These are phyloP conservation scores for Lemur catta DNA, from an alignment of 2,797 vertebrate species.

Conservation along the genomic window DNA sequence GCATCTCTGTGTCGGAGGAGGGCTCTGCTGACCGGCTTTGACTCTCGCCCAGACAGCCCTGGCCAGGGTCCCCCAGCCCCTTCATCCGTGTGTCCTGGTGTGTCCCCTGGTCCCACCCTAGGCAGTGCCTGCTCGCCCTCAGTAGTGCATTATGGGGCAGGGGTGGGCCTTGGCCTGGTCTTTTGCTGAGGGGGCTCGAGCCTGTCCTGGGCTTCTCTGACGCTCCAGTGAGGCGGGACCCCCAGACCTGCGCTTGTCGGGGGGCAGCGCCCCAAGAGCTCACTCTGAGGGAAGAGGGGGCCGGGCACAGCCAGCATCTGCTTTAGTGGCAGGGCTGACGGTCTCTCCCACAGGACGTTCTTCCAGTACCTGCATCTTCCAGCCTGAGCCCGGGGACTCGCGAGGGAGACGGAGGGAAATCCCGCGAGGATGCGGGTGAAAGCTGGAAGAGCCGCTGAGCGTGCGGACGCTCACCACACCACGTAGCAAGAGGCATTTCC, in stretches of 20 bases:
- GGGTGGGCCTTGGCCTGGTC: not conserved
- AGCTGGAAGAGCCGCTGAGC: accelerated
- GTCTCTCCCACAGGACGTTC: not conserved
- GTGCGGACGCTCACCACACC: accelerated
- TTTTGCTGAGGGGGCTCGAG: not conserved
- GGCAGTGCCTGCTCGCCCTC: no score
- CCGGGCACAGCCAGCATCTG: not conserved
- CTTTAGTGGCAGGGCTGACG: not conserved
- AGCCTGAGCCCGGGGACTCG: no score
- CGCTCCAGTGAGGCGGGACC: accelerated
- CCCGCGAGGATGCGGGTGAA: accelerated
- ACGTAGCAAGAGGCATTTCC: accelerated
- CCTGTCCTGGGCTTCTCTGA: not conserved
- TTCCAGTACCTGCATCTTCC: accelerated
- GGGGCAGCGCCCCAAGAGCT: no score
- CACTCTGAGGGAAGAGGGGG: not conserved
- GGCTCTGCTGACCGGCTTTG: accelerated
- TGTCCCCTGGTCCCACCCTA: no score
- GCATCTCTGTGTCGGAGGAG: accelerated
- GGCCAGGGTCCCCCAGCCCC: not conserved
- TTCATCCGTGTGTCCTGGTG: not conserved
- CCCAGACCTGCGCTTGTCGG: not conserved
- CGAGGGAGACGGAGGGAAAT: accelerated
- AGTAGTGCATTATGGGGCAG: accelerated
- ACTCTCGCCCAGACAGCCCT: no score